A percentile compares a stretch with the other conserved stretches of the same genome.
Evolutionary conservation across 2,888 invertebrate genomes (phyloP).

Genomic region (Portevinia maculata): DNA sequence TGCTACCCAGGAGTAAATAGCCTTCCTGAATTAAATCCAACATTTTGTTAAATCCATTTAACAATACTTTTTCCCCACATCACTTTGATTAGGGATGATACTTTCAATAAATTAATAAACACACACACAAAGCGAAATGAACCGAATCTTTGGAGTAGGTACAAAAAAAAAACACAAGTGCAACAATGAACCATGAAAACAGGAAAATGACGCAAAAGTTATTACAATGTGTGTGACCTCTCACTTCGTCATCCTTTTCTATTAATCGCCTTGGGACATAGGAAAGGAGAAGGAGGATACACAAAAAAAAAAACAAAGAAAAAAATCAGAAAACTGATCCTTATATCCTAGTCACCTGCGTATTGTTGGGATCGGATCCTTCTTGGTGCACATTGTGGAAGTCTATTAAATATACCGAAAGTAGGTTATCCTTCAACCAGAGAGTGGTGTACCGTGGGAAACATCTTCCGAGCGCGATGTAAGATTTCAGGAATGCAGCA

Average conservation of each 20-base stretch:
- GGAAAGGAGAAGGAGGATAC: slow-evolving; percentile 50
- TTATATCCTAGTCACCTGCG: slow-evolving; percentile 73
- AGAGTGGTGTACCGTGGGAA: slow-evolving; percentile 61
- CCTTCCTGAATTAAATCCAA: not conserved
- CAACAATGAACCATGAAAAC: slow-evolving; percentile 57
- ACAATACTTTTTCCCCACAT: slow-evolving; percentile 39
- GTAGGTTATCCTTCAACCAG: slow-evolving; percentile 66
- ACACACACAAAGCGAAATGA: slow-evolving; percentile 33
- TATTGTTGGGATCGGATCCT: slow-evolving; percentile 63
- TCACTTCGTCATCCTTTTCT: slow-evolving; percentile 62
- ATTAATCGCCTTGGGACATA: slow-evolving; percentile 51
- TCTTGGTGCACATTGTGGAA: slow-evolving; percentile 57
- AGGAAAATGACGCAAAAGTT: slow-evolving; percentile 73
- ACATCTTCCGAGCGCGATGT: slow-evolving; percentile 55
- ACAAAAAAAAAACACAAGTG: slow-evolving; percentile 38
- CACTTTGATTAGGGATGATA: slow-evolving; percentile 61
- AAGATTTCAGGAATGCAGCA: slow-evolving; percentile 61
- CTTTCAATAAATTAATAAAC: slow-evolving; percentile 65
- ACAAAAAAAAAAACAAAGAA: too few relatives aligned
- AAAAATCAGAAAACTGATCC: slow-evolving; percentile 66
- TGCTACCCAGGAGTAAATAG: slow-evolving; percentile 7
- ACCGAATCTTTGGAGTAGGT: slow-evolving; percentile 49
- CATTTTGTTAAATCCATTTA: not conserved
- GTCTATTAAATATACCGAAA: slow-evolving; percentile 63
- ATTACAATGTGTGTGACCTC: slow-evolving; percentile 64